These are phyloP conservation scores for Helicoverpa zea DNA, from an alignment of 1,140 invertebrate species.

Conservation along the genomic window DNA sequence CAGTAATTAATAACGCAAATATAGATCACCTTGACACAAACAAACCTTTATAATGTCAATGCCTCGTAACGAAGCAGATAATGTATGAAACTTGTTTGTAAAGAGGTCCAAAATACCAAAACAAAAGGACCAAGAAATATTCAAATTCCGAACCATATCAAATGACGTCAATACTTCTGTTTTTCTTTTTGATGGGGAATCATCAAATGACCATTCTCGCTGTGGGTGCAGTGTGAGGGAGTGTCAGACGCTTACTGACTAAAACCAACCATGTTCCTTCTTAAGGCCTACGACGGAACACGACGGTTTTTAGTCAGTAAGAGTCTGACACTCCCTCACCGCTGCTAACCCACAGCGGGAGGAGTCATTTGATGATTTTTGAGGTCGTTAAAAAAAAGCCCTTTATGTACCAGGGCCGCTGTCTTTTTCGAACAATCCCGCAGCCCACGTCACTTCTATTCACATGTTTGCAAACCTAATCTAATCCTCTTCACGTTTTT, in stretches of 20 bases:
- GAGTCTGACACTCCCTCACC: too few species aligned
- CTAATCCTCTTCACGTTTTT: conserved; percentile 23
- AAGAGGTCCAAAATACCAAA: neutral
- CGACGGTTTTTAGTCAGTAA: too few species aligned
- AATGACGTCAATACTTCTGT: neutral
- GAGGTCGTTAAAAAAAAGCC: too few species aligned
- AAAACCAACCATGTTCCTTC: too few species aligned
- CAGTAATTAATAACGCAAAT: neutral
- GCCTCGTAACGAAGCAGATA: neutral
- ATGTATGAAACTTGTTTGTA: neutral
- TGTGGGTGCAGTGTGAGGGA: too few species aligned
- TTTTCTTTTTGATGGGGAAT: too few species aligned
- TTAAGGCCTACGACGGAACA: too few species aligned
- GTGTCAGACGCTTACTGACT: too few species aligned
- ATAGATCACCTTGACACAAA: conserved; percentile 7
- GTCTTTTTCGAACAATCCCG: too few species aligned
- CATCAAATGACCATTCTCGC: neutral
- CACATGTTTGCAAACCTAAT: conserved; percentile 1
- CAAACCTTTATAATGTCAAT: neutral
- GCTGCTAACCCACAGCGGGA: too few species aligned
- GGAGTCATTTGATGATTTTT: too few species aligned
- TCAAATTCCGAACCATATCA: neutral
- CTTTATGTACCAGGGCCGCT: too few species aligned
- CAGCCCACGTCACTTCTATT: neutral
- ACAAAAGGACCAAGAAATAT: neutral